These are phyloP conservation scores for Sebastes matsubarae DNA, from an alignment of 2,797 vertebrate genomes.

Conservation along the genomic window DNA sequence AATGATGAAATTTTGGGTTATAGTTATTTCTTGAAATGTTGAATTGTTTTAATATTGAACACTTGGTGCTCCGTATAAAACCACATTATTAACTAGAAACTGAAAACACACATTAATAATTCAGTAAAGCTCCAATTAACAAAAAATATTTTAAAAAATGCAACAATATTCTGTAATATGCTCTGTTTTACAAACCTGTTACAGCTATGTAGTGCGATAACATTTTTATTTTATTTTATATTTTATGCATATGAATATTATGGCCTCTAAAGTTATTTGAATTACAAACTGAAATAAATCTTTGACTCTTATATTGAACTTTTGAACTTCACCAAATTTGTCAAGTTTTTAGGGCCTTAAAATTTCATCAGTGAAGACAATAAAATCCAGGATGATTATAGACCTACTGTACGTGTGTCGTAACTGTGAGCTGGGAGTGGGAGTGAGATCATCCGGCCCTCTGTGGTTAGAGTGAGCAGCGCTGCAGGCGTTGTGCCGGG, in stretches of 20 bases:
- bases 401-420: neutral
- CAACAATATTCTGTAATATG: neutral
- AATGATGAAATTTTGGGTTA: neutral
- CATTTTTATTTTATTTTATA: neutral
- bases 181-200: neutral
- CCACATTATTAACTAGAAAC: neutral
- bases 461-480: slow-evolving; percentile 31
- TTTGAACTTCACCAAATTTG: slow-evolving; percentile 1
- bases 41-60: neutral
- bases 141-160: neutral
- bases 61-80: neutral
- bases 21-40: neutral
- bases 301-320: neutral
- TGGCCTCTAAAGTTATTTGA: neutral
- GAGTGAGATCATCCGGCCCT: slow-evolving; percentile 18
- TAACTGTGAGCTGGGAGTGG: slow-evolving; percentile 15
- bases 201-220: neutral
- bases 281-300: neutral
- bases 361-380: neutral
- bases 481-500: neutral
- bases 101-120: neutral
- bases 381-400: neutral
- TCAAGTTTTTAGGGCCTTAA: neutral
- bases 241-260: neutral
- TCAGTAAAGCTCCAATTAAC: neutral